phyloP scores from a whole-genome alignment of 2,888 invertebrate species.

The Cyrtodaria siliqua region DNA sequence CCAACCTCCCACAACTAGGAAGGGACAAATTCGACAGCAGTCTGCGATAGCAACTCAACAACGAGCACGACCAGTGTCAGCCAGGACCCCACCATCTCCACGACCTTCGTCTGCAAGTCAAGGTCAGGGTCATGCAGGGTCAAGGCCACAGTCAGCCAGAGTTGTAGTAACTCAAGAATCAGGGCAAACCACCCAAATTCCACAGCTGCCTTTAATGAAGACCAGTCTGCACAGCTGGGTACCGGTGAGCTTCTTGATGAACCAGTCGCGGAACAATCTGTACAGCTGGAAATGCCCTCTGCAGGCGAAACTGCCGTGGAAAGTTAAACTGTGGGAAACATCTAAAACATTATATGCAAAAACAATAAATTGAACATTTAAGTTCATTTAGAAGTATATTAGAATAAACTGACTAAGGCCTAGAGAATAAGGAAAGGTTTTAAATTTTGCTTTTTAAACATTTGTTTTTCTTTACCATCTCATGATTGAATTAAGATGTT shows the following conservation, averaged over 20 bases:
- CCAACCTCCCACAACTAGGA: constrained; percentile 32
- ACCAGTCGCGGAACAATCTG: constrained; percentile 30
- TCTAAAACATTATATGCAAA: too few species aligned
- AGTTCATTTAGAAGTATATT: too few species aligned
- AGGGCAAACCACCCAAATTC: not conserved
- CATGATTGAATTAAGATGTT: too few species aligned
- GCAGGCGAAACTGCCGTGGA: constrained; percentile 14
- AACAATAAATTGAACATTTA: too few species aligned
- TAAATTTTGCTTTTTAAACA: too few species aligned
- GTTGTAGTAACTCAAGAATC: not conserved
- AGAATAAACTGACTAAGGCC: too few species aligned
- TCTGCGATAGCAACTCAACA: constrained; percentile 34
- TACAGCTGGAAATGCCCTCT: constrained; percentile 48
- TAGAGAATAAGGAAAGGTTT: too few species aligned
- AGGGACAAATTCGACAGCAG: not conserved
- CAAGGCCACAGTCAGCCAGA: constrained; percentile 56
- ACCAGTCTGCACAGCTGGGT: not conserved
- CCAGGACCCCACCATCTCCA: constrained; percentile 54
- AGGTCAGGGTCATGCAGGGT: constrained; percentile 24
- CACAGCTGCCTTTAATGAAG: constrained; percentile 19
- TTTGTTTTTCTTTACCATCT: too few species aligned
- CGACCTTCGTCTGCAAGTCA: constrained; percentile 54
- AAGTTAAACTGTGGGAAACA: not conserved
- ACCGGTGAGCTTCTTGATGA: constrained; percentile 9
- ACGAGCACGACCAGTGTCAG: constrained; percentile 54